Evolutionary conservation across 2,113 vertebrate species (phyloP).

Genomic region (Parus major): DNA sequence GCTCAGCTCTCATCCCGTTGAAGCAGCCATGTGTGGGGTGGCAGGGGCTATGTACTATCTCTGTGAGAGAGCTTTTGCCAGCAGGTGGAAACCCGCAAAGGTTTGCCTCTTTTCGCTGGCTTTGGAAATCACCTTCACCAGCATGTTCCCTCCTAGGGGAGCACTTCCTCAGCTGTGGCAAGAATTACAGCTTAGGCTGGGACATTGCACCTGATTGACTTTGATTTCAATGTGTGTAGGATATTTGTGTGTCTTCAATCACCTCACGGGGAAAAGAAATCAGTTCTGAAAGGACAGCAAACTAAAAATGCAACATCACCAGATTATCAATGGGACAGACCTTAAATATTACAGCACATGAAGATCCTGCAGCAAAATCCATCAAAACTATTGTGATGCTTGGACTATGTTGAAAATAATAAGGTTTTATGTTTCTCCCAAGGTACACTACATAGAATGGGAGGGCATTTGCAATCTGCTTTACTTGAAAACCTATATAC

Average conservation of each 20-base stretch:
- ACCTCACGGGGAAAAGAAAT: conserved; percentile 62
- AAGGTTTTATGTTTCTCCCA: not conserved
- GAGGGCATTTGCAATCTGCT: conserved; percentile 16
- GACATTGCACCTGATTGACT: conserved; percentile 64
- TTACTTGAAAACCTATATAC: not conserved
- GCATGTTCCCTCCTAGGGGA: conserved; percentile 60
- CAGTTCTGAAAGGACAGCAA: conserved; percentile 76
- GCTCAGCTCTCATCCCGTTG: conserved; percentile 85
- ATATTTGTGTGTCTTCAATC: conserved; percentile 65
- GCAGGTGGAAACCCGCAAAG: conserved; percentile 83
- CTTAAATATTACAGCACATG: conserved; percentile 22
- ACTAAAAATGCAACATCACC: conserved; percentile 79
- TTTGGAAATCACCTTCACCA: conserved; percentile 70
- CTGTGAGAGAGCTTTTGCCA: conserved; percentile 82
- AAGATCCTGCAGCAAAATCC: conserved; percentile 42
- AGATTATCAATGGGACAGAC: conserved; percentile 23
- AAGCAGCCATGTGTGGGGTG: conserved; percentile 84
- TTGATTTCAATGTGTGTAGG: conserved; percentile 72
- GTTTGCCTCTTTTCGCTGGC: conserved; percentile 84
- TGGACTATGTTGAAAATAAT: conserved; percentile 13
- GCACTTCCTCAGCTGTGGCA: conserved; percentile 64
- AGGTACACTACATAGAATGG: not conserved
- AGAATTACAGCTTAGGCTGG: conserved; percentile 73
- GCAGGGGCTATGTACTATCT: conserved; percentile 86
- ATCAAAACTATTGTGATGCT: not conserved